Evolutionary conservation across 2,888 invertebrate species (phyloP).

Genomic region (Temnothorax unifasciatus): DNA sequence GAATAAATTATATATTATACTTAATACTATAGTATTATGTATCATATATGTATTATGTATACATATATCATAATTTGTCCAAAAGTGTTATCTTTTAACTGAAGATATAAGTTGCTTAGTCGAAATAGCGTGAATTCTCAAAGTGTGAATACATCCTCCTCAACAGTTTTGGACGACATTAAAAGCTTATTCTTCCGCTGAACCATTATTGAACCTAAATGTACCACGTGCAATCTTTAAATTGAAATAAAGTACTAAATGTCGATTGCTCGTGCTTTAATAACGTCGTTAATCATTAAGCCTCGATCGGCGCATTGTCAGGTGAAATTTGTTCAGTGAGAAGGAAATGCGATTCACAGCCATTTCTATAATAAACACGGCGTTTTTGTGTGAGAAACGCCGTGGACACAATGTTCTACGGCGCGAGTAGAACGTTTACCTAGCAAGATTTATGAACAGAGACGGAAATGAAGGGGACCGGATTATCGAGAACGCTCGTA

Average conservation of each 20-base stretch:
- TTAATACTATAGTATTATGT: not conserved
- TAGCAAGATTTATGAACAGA: constrained; percentile 45
- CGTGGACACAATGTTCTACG: constrained; percentile 71
- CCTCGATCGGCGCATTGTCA: constrained; percentile 10
- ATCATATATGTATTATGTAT: not conserved
- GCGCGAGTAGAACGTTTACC: constrained; percentile 53
- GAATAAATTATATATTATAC: not conserved
- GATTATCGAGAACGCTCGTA: constrained; percentile 21
- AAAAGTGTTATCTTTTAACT: not conserved
- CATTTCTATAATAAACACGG: constrained; percentile 53
- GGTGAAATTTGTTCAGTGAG: constrained; percentile 45
- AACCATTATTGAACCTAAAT: constrained; percentile 16
- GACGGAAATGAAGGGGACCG: constrained; percentile 46
- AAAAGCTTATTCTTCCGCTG: not conserved
- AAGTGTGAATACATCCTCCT: not conserved
- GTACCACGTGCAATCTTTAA: not conserved
- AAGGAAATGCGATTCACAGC: constrained; percentile 57
- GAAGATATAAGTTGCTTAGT: not conserved
- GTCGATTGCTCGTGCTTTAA: constrained; percentile 15
- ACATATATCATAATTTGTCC: not conserved
- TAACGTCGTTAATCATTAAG: constrained; percentile 13
- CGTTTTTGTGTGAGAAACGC: constrained; percentile 57
- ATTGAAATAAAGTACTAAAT: constrained; percentile 28
- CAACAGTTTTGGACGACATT: not conserved
- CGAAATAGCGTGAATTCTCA: not conserved